A percentile compares a stretch with the other conserved stretches of the same genome.
These are phyloP conservation scores for Sycophaga agraensis DNA, from an alignment of 1,140 invertebrate species.

Conservation along the genomic window DNA sequence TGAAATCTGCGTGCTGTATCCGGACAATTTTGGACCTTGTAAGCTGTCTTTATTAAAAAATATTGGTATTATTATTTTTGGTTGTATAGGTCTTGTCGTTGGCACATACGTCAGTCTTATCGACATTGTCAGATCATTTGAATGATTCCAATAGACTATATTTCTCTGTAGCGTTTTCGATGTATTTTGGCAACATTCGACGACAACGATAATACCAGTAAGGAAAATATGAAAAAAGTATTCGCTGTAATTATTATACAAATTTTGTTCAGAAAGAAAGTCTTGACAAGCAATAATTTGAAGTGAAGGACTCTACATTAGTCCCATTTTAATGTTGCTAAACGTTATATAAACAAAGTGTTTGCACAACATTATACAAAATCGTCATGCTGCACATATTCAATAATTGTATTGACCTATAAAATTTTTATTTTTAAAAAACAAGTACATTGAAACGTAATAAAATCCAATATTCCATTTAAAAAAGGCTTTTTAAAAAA, in stretches of 20 bases:
- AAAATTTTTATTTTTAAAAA: too few relatives aligned
- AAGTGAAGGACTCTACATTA: too few relatives aligned
- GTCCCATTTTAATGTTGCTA: too few relatives aligned
- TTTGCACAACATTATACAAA: too few relatives aligned
- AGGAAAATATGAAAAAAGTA: not conserved
- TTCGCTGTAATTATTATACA: not conserved
- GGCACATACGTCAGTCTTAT: slow-evolving; percentile 71
- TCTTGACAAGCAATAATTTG: not conserved
- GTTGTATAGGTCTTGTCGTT: slow-evolving; percentile 67
- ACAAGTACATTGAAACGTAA: too few relatives aligned
- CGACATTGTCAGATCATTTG: slow-evolving; percentile 61
- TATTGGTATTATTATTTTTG: slow-evolving; percentile 64
- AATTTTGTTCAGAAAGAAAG: not conserved
- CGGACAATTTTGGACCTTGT: slow-evolving; percentile 53
- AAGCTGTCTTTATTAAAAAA: slow-evolving; percentile 61
- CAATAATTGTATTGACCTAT: too few relatives aligned
- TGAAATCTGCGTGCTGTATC: slow-evolving; percentile 68
- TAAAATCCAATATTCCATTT: too few relatives aligned
- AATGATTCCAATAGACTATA: too few relatives aligned
- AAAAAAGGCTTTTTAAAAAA: too few relatives aligned
- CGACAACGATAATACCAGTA: not conserved
- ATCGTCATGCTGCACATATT: too few relatives aligned
- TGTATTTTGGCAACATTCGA: not conserved
- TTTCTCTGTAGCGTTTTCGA: not conserved
- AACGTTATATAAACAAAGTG: too few relatives aligned